Evolutionary conservation across 2,888 invertebrate genomes (phyloP), one percentile per base, ranked within the genome.

Genomic region (Lottia gigantea): DNA sequence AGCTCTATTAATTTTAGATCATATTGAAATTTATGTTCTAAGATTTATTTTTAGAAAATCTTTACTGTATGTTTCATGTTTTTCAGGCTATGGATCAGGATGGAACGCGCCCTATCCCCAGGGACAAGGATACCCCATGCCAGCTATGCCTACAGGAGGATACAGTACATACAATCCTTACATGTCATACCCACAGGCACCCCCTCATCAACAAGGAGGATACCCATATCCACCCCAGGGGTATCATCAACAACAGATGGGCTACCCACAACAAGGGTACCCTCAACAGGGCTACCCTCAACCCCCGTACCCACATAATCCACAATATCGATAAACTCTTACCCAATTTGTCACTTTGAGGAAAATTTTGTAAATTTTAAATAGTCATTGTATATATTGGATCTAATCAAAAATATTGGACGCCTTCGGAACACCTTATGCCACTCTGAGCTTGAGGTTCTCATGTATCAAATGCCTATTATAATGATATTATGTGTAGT

Each of bases 131-230:
- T 80, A 75, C 73, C 74, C 73, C 1, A 79, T 83, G 80, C 83
- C 84, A 14, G 72, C 80, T 15, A 83, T 82, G 81, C 78, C 82
- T 1, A 74, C 78, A 31, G 82, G 82, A 4, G 82, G 70, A 64
- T 77, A 78, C 67, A 83, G 80, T 71, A 75, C 83, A 0, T 81
- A 81, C 70, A 83, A 83, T 64, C 85, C 83, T 15, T 84, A 83
- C 74, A 83, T 82, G 81, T 73, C 76, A 25, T 76, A 77, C 67
- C 71, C 69, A 6, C 75, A 72, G 26, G 64, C 63, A 1, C 67
- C 73, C 15, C 69, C 71, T 47, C 49, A 26, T 23, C 55, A 65
- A 23, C 66, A 66, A 1, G 71, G 67, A n/a, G 74, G 74, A 14
- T 78, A 78, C 69, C 75, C 74, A n/a, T 75, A 75, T 19, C 71